A percentile compares a stretch with the other conserved stretches of the same genome.
Evolutionary conservation across 2,113 vertebrate species (phyloP).

Genomic region (Dasyurus viverrinus): DNA sequence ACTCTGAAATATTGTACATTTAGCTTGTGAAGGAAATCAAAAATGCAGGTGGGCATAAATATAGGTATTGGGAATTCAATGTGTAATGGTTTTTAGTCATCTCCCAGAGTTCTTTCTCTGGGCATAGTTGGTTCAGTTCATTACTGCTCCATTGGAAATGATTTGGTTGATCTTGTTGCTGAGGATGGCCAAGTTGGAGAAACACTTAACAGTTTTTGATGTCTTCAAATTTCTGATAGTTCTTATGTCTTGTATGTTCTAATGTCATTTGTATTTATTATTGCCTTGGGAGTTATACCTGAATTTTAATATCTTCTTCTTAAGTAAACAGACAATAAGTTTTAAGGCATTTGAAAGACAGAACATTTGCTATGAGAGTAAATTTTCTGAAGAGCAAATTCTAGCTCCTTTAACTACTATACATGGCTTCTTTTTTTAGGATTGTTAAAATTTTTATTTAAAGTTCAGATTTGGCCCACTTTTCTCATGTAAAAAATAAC

Average conservation of each 20-base stretch:
- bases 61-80: too few relatives aligned
- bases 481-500: slow-evolving; percentile 32
- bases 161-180: too few relatives aligned
- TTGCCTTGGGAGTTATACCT: not conserved
- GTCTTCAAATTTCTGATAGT: not conserved
- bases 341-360: not conserved
- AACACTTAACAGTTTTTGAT: not conserved
- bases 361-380: not conserved
- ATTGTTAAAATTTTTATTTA: not conserved
- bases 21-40: too few relatives aligned
- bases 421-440: slow-evolving; percentile 5
- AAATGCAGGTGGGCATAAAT: too few relatives aligned
- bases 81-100: too few relatives aligned
- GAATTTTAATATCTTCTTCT: not conserved
- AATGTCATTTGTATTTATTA: not conserved
- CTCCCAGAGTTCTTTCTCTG: too few relatives aligned
- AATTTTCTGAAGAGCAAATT: not conserved
- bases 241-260: not conserved
- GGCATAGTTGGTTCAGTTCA: too few relatives aligned
- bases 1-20: too few relatives aligned
- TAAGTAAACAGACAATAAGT: not conserved
- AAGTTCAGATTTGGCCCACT: slow-evolving; percentile 22
- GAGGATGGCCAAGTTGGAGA: too few relatives aligned
- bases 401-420: not conserved
- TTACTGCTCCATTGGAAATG: too few relatives aligned